Evolutionary conservation across 2,888 invertebrate genomes (phyloP).

Genomic region (Augiades crinisus): DNA sequence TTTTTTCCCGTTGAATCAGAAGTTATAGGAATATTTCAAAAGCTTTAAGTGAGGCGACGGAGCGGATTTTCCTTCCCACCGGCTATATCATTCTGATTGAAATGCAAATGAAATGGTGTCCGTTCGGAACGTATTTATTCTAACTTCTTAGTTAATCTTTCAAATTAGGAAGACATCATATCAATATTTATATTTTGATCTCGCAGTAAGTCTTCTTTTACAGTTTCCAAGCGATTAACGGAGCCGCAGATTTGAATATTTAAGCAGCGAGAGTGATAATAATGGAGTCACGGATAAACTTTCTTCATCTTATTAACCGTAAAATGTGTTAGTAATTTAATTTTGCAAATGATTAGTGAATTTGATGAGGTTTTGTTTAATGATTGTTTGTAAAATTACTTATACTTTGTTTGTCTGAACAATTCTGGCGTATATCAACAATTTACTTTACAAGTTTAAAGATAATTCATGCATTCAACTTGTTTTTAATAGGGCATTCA

Average conservation of each 20-base stretch:
- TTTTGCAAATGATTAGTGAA: background rate
- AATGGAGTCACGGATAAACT: conserved; percentile 13
- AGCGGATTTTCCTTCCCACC: conserved; percentile 76
- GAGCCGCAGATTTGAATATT: conserved; percentile 13
- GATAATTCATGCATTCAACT: too few relatives aligned
- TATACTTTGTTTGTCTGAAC: too few relatives aligned
- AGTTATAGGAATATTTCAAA: conserved; percentile 80
- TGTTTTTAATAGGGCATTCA: too few relatives aligned
- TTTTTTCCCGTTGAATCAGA: conserved; percentile 74
- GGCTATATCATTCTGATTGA: conserved; percentile 78
- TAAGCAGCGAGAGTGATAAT: conserved; percentile 5
- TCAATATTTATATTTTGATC: conserved; percentile 32
- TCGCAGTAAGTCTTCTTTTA: conserved; percentile 11
- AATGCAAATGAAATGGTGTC: conserved; percentile 79
- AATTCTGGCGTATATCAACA: too few relatives aligned
- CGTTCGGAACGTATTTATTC: conserved; percentile 71
- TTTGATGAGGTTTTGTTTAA: too few relatives aligned
- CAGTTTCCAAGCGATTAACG: conserved; percentile 16
- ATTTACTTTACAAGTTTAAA: too few relatives aligned
- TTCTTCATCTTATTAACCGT: conserved; percentile 1
- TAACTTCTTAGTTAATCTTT: conserved; percentile 62
- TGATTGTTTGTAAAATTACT: too few relatives aligned
- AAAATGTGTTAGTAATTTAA: background rate
- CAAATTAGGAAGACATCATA: conserved; percentile 49
- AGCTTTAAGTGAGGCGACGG: conserved; percentile 76